Percentiles rank a stretch among this genome's conserved stretches.
Conservation (phyloP, 2,797 vertebrate species). For the Tokudaia muenninki region DNA sequence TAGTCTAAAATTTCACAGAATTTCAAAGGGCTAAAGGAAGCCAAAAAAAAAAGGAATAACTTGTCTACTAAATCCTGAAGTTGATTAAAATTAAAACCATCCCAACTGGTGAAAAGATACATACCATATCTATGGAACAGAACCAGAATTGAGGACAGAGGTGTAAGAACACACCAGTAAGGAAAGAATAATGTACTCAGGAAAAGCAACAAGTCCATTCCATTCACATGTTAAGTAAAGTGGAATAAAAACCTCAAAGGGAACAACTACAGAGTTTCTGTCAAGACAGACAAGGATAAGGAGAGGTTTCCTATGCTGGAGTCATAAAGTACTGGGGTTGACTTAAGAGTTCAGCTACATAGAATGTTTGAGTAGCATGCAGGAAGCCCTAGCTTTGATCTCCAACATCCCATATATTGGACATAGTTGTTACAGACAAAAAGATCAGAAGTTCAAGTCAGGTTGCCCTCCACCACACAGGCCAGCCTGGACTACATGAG, state of each 20-base stretch:
- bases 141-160: neutral
- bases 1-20: slow-evolving; percentile 47
- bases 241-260: neutral
- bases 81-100: slow-evolving; percentile 37
- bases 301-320: neutral
- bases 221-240: neutral
- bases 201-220: slow-evolving; percentile 38
- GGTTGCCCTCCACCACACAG: neutral
- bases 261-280: neutral
- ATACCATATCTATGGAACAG: neutral
- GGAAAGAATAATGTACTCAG: neutral
- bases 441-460: neutral
- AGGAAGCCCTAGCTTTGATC: neutral
- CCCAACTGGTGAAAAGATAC: slow-evolving; percentile 25
- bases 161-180: neutral
- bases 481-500: neutral
- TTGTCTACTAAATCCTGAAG: slow-evolving; percentile 17
- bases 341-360: neutral
- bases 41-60: neutral
- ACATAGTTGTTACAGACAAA: neutral
- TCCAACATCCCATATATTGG: neutral
- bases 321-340: neutral
- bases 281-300: neutral
- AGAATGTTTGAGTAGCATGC: neutral
- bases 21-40: slow-evolving; percentile 50